phyloP scores from a whole-genome alignment of 2,888 invertebrate species.

The Kuschelorhynchus macadamiae region DNA sequence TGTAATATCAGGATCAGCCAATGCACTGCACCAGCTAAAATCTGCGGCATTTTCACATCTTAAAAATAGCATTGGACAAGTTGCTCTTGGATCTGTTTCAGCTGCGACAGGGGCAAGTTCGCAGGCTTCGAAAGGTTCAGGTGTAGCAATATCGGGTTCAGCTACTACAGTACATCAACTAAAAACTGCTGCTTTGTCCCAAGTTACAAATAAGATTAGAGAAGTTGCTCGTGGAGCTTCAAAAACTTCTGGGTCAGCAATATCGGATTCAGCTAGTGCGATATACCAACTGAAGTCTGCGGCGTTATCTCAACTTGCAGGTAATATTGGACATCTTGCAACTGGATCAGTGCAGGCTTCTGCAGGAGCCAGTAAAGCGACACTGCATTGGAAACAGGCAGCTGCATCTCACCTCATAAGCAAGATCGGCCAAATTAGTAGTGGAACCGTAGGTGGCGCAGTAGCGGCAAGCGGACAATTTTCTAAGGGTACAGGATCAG shows the following conservation, averaged over 20 bases:
- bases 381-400: not conserved
- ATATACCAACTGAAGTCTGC: slow-evolving; percentile 61
- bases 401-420: too few relatives aligned
- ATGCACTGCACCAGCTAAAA: slow-evolving; percentile 51
- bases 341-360: slow-evolving; percentile 2
- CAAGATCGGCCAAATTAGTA: not conserved
- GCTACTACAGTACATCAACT: slow-evolving; percentile 11
- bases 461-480: not conserved
- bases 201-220: slow-evolving; percentile 1
- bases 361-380: not conserved
- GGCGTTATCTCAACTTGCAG: not conserved
- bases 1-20: slow-evolving; percentile 2
- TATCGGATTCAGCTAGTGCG: slow-evolving; percentile 46
- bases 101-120: not conserved
- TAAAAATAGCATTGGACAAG: slow-evolving; percentile 71
- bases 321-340: not conserved
- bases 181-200: slow-evolving; percentile 12
- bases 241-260: not conserved
- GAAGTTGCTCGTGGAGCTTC: slow-evolving; percentile 6
- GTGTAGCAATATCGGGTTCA: not conserved
- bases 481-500: not conserved
- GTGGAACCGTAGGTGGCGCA: slow-evolving; percentile 1
- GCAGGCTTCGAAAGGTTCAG: not conserved
- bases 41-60: slow-evolving; percentile 65
- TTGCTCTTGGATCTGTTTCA: slow-evolving; percentile 71